These are phyloP conservation scores for Chironomus tentans DNA, from an alignment of 2,888 invertebrate species.

Conservation along the genomic window DNA sequence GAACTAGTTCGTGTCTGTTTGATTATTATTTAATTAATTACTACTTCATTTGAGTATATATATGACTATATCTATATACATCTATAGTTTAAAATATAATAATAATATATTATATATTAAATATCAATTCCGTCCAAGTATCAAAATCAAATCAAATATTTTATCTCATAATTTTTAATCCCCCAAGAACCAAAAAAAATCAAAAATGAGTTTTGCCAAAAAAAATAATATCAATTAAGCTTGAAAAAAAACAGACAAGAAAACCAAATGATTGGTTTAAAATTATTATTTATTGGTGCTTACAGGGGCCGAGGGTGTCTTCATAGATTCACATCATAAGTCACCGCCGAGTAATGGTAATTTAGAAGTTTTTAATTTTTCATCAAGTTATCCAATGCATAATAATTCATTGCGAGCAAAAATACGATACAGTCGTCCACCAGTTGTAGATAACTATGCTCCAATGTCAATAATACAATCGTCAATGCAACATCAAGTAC, in stretches of 20 bases:
- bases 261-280: not conserved
- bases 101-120: not conserved
- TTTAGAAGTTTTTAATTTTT: not conserved
- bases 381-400: conserved; percentile 1
- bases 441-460: not conserved
- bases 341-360: conserved; percentile 13
- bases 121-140: not conserved
- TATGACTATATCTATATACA: not conserved
- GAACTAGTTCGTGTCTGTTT: no score
- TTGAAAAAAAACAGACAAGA: not conserved
- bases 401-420: conserved; percentile 10
- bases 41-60: no score
- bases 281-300: not conserved
- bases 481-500: not conserved
- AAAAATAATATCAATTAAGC: no score
- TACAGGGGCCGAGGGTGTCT: conserved; percentile 23
- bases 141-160: not conserved
- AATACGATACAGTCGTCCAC: not conserved
- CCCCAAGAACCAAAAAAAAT: no score
- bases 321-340: conserved; percentile 9
- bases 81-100: not conserved
- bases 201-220: not conserved
- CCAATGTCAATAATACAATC: not conserved
- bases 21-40: no score
- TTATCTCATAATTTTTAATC: no score